Percentiles rank a stretch among this genome's conserved stretches.
phyloP scores from a whole-genome alignment of 1,140 invertebrate species.

The Drosophila leontia region DNA sequence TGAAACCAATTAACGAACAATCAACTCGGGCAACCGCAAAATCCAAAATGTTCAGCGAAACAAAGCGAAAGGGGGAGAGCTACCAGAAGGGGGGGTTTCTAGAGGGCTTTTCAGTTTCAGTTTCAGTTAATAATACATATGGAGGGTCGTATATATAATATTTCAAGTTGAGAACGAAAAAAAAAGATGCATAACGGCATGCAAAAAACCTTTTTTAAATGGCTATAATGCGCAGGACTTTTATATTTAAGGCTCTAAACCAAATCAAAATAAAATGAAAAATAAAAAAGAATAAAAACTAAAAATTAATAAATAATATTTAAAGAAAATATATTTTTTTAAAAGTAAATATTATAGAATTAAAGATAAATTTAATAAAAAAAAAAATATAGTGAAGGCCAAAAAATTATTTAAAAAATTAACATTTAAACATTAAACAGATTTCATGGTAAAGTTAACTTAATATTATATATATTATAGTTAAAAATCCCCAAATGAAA shows the following conservation, averaged over 20 bases:
- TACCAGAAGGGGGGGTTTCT: not conserved
- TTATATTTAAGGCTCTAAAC: not conserved
- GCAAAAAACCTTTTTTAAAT: constrained; percentile 23
- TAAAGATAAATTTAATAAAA: too few relatives aligned
- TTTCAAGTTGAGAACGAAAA: constrained; percentile 7
- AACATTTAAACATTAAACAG: too few relatives aligned
- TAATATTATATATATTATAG: too few relatives aligned
- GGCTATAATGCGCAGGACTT: not conserved
- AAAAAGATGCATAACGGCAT: constrained; percentile 8
- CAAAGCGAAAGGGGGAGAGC: not conserved
- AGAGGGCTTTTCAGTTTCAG: constrained; percentile 10
- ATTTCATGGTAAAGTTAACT: too few relatives aligned
- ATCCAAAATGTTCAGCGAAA: constrained; percentile 67
- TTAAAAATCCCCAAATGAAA: not conserved
- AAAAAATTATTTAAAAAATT: too few relatives aligned
- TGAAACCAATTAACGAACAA: constrained; percentile 80
- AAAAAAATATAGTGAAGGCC: too few relatives aligned
- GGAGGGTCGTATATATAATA: not conserved
- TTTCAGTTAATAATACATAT: constrained; percentile 30
- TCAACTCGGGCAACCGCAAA: constrained; percentile 78
- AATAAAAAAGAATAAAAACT: not conserved
- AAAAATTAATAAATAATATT: not conserved
- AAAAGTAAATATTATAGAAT: too few relatives aligned
- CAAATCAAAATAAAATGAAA: not conserved
- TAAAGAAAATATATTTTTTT: too few relatives aligned